phyloP scores from a whole-genome alignment of 2,113 vertebrate genomes.

The Vulpes lagopus region DNA sequence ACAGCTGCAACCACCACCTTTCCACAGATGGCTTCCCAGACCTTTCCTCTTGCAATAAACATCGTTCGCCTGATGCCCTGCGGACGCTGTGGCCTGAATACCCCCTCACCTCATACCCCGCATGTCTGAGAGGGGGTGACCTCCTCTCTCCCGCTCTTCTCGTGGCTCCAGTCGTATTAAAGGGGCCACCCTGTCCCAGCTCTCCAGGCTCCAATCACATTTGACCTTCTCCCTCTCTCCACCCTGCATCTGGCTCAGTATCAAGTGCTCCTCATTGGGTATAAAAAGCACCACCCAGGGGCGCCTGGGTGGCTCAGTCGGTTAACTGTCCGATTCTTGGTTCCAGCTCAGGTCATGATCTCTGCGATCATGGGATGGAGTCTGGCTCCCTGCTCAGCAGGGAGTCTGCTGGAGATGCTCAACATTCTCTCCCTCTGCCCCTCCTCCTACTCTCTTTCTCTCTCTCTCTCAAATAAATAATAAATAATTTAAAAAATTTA shows the following conservation, averaged over 20 bases:
- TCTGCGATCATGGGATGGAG: rapidly evolving
- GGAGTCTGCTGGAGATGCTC: background rate
- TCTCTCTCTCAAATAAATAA: background rate
- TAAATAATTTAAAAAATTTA: no score
- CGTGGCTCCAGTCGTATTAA: background rate
- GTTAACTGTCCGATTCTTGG: background rate
- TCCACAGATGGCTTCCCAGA: background rate
- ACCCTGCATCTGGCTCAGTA: background rate
- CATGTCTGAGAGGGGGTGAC: background rate
- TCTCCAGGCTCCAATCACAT: background rate
- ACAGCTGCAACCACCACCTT: background rate
- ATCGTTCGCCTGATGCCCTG: background rate
- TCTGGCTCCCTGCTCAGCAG: background rate
- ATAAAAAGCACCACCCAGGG: background rate
- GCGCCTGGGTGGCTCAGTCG: background rate
- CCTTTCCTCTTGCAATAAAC: background rate
- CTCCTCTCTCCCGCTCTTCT: no score
- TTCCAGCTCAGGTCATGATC: background rate
- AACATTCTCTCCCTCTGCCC: background rate
- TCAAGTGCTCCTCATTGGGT: background rate
- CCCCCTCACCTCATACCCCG: background rate
- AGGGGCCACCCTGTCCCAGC: background rate
- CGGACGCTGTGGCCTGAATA: background rate
- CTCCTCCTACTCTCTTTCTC: background rate
- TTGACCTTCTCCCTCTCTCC: background rate